These are phyloP conservation scores for Denticeps clupeoides DNA, from an alignment of 2,797 vertebrate species.

Conservation along the genomic window DNA sequence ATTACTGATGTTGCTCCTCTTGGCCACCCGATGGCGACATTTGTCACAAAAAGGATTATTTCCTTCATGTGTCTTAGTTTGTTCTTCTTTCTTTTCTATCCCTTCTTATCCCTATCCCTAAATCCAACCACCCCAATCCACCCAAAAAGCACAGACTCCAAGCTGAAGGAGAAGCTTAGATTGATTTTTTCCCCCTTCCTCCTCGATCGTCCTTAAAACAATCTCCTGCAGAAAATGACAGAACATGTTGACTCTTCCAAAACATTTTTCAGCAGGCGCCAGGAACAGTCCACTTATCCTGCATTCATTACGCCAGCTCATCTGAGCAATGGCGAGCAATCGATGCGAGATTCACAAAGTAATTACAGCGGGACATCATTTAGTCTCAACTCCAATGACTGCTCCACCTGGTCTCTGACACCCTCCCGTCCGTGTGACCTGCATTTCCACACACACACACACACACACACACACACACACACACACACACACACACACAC, in stretches of 20 bases:
- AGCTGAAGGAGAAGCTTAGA: not conserved
- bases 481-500: no score
- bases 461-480: no score
- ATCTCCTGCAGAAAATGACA: not conserved
- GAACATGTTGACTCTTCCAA: not conserved
- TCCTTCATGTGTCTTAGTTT: not conserved
- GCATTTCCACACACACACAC: no score
- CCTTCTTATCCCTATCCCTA: no score
- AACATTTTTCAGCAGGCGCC: not conserved
- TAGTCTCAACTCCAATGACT: not conserved
- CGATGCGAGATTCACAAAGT: slow-evolving; percentile 1
- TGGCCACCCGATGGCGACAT: slow-evolving; percentile 21
- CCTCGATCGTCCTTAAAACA: not conserved
- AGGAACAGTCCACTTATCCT: not conserved
- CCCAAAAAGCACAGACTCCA: not conserved
- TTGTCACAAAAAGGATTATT: slow-evolving; percentile 12
- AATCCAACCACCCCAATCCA: no score
- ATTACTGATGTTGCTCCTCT: not conserved
- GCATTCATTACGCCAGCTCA: slow-evolving; percentile 9
- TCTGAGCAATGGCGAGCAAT: slow-evolving; percentile 1
- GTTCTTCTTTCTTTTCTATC: no score
- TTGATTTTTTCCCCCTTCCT: slow-evolving; percentile 7
- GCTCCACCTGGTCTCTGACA: not conserved
- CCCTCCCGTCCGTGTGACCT: not conserved
- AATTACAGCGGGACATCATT: not conserved